A percentile compares a stretch with the other conserved stretches of the same genome.
Evolutionary conservation across 2,888 invertebrate species (phyloP).

Genomic region (Drosophila emarginata): DNA sequence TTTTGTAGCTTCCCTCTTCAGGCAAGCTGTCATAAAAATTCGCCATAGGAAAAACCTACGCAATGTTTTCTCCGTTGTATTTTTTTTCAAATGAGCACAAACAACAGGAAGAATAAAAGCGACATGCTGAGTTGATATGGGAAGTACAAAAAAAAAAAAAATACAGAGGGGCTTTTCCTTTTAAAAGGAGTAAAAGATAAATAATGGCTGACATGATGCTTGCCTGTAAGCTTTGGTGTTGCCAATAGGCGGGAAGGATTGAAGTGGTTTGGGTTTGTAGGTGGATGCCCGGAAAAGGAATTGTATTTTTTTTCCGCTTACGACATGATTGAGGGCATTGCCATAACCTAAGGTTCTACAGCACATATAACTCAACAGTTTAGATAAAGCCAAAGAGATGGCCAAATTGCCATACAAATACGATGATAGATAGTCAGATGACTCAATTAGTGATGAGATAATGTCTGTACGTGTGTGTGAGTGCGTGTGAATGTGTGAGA

Average conservation of each 20-base stretch:
- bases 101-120: slow-evolving; percentile 41
- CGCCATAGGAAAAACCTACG: slow-evolving; percentile 66
- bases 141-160: background rate
- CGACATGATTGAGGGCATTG: slow-evolving; percentile 61
- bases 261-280: background rate
- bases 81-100: slow-evolving; percentile 59
- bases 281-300: background rate
- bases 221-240: slow-evolving; percentile 36
- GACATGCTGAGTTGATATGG: slow-evolving; percentile 39
- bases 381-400: slow-evolving; percentile 18
- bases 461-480: slow-evolving; percentile 12
- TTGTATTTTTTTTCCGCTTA: slow-evolving; percentile 4
- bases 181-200: slow-evolving; percentile 70
- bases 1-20: slow-evolving; percentile 12
- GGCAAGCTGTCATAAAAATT: slow-evolving; percentile 70
- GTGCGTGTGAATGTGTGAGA: background rate
- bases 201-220: slow-evolving; percentile 67
- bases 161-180: slow-evolving; percentile 40
- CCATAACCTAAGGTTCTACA: slow-evolving; percentile 55
- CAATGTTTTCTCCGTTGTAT: slow-evolving; percentile 41
- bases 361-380: slow-evolving; percentile 51
- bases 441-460: slow-evolving; percentile 62
- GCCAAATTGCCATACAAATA: slow-evolving; percentile 37
- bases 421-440: slow-evolving; percentile 61
- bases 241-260: slow-evolving; percentile 1